Evolutionary conservation across 2,888 invertebrate genomes (phyloP).

Genomic region (Sylvicola cinctus): DNA sequence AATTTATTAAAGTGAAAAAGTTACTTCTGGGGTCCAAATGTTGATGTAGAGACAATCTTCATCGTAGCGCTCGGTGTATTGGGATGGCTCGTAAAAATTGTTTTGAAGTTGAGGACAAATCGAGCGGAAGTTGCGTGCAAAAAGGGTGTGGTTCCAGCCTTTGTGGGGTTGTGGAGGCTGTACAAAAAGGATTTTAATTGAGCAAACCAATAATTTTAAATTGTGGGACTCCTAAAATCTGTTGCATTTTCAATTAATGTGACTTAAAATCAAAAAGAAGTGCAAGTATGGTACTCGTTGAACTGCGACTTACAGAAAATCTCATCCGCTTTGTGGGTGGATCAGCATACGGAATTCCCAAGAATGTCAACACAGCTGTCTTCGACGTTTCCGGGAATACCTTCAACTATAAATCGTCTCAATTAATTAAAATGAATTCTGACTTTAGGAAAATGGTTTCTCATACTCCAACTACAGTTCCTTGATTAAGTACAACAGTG

Average conservation of each 20-base stretch:
- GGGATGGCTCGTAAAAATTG: conserved; percentile 20
- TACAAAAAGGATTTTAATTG: conserved; percentile 4
- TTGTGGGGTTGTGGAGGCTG: conserved; percentile 47
- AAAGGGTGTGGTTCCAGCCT: conserved; percentile 44
- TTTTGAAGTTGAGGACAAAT: conserved; percentile 39
- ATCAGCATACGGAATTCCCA: conserved; percentile 64
- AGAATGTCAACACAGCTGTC: conserved; percentile 42
- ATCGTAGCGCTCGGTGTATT: conserved; percentile 12
- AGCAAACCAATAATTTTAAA: neutral
- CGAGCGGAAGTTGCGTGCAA: conserved; percentile 47
- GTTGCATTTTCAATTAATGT: neutral
- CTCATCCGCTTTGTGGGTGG: conserved; percentile 52
- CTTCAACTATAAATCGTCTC: conserved; percentile 33
- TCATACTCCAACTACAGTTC: conserved; percentile 6
- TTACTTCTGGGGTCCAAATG: conserved; percentile 68
- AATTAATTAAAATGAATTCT: neutral
- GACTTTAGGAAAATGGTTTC: too few species aligned
- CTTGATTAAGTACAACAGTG: conserved; percentile 4
- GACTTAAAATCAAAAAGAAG: too few species aligned
- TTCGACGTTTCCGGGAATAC: conserved; percentile 39
- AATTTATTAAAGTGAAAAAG: conserved; percentile 5
- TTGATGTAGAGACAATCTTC: conserved; percentile 85
- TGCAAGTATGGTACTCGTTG: too few species aligned
- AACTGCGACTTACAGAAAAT: conserved; percentile 37
- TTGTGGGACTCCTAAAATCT: neutral